Base-by-base conservation (phyloP, 2,113 vertebrate genomes). In the Gopherus flavomarginatus region DNA sequence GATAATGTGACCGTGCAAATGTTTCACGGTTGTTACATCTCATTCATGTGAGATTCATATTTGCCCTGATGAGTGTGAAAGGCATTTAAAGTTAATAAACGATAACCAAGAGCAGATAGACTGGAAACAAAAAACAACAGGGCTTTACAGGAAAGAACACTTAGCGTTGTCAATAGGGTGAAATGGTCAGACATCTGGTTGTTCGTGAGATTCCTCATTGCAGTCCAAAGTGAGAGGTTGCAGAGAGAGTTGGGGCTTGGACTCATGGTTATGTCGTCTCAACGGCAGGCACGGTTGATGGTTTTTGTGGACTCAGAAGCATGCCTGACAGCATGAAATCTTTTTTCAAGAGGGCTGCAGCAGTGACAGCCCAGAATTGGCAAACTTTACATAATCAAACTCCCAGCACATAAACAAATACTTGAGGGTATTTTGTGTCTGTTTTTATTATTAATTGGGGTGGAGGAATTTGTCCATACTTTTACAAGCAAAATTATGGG, bases 131-230 rank as follows among this genome's bases (percentile, higher is more conserved):
- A 97, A 93, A 92, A 90, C 94, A 0, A 24, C 87, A 94, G 96
- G 97, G 97, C 92, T 97, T 98, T 98, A 97, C 94, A 96, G 96
- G 97, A 97, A 98, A 97, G 95, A 97, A 95, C 96, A 94, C 94
- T 97, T 65, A 92, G 89, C 31, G 82, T 87, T 98, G 97, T 97
- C 98, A 97, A 86, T 82, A 95, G 97, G 97, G 97, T 97, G 98
- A 97, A 98, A 93, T 98, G 98, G 98, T 98, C 98, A 97, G 95
- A 97, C 98, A 98, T 98, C 98, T 98, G 97, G 96, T 97, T 95
- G 42, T 94, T 94, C 53, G 89, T 97, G 97, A 85, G 87, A 92
- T 90, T 96, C 97, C 42, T 2, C 92, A 94, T 96, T 87, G 94
- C 92, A 96, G 96, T 96, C 77, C 88, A 92, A 96, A 96, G 96